Evolutionary conservation across 2,888 invertebrate species (phyloP).

Genomic region (Zhuqinia jingwanae): DNA sequence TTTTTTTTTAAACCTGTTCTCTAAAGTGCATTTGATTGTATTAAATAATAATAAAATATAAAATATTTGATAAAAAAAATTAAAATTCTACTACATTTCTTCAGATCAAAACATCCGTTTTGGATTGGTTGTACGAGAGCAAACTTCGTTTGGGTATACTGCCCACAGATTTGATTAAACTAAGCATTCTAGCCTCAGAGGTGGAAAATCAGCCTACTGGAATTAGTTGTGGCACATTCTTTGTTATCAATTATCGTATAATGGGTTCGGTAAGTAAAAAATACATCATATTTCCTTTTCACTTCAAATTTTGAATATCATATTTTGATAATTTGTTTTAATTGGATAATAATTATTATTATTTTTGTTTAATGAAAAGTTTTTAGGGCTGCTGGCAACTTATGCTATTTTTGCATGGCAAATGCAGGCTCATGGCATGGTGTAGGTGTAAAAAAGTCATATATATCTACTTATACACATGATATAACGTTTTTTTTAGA

Average conservation of each 20-base stretch:
- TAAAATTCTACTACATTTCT: background rate
- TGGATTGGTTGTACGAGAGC: slow-evolving; percentile 40
- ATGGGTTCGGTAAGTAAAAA: slow-evolving; percentile 46
- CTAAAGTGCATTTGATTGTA: no score
- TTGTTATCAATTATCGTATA: slow-evolving; percentile 23
- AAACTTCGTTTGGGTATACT: background rate
- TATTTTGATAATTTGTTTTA: no score
- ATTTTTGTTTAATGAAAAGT: no score
- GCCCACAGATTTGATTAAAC: slow-evolving; percentile 19
- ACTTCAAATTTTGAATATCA: no score
- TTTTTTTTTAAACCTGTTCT: no score
- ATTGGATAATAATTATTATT: no score
- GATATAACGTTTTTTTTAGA: no score
- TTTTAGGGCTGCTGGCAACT: slow-evolving; percentile 26
- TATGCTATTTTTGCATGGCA: slow-evolving; percentile 53
- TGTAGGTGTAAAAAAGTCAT: no score
- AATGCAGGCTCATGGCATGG: slow-evolving; percentile 30
- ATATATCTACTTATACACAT: no score
- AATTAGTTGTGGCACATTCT: slow-evolving; percentile 37
- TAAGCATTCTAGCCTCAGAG: slow-evolving; percentile 40
- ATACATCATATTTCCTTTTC: no score
- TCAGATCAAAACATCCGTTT: background rate
- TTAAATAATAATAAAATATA: no score
- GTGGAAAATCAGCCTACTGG: slow-evolving; percentile 35
- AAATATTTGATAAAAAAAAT: background rate